A percentile compares a stretch with the other conserved stretches of the same genome.
Evolutionary conservation across 2,888 invertebrate species (phyloP).

Genomic region (Lasioglossum leucozonium): DNA sequence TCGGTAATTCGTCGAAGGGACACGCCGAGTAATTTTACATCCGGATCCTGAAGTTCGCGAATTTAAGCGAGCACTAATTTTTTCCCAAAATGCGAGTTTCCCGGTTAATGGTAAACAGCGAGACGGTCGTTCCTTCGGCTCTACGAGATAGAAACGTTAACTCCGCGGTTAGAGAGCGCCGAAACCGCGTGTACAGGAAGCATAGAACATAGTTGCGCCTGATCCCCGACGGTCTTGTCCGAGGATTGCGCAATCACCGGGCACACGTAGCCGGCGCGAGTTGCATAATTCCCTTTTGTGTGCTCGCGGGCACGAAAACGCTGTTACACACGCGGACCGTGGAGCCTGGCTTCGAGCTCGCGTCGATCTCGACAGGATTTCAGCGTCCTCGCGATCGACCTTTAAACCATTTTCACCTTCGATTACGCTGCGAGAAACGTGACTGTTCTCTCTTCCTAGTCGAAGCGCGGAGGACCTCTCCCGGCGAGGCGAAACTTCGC

Average conservation of each 20-base stretch:
- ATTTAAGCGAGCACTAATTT: no score
- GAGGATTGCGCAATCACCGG: slow-evolving; percentile 61
- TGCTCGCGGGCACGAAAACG: slow-evolving; percentile 67
- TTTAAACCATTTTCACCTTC: slow-evolving; percentile 50
- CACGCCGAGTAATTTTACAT: no score
- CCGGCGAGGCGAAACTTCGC: neutral
- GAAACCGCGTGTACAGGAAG: slow-evolving; percentile 29
- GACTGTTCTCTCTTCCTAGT: slow-evolving; percentile 19
- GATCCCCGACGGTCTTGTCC: slow-evolving; percentile 59
- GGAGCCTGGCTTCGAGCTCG: slow-evolving; percentile 20
- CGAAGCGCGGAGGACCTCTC: neutral
- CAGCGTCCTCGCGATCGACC: slow-evolving; percentile 56
- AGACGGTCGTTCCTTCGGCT: slow-evolving; percentile 13
- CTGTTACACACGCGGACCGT: slow-evolving; percentile 62
- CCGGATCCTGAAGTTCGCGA: neutral
- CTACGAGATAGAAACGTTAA: slow-evolving; percentile 8
- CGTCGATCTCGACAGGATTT: slow-evolving; percentile 55
- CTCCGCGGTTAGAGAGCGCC: neutral
- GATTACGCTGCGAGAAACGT: slow-evolving; percentile 11
- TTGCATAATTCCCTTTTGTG: slow-evolving; percentile 74
- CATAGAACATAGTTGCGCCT: slow-evolving; percentile 48
- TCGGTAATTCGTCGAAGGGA: no score
- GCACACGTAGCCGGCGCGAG: slow-evolving; percentile 42
- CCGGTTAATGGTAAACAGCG: neutral
- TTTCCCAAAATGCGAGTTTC: neutral